Percentiles rank a stretch among this genome's conserved stretches.
These are phyloP conservation scores for Pantherophis guttatus DNA, from an alignment of 2,113 vertebrate genomes.

Conservation along the genomic window DNA sequence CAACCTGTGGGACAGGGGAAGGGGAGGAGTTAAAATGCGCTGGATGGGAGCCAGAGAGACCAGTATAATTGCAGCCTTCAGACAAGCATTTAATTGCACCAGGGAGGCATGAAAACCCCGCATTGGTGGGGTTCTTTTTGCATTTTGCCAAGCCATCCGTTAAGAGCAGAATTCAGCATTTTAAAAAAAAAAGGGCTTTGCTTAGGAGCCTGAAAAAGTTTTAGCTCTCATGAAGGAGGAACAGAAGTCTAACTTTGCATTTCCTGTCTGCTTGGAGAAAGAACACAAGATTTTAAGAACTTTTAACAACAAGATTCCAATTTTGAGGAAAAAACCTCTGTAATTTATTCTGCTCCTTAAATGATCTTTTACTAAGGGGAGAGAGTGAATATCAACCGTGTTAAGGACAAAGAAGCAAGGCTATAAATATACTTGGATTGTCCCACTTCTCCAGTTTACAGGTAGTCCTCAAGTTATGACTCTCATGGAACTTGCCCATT, in stretches of 20 bases:
- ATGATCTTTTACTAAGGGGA: background rate
- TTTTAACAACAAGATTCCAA: background rate
- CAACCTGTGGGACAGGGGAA: constrained; percentile 74
- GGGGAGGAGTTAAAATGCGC: constrained; percentile 12
- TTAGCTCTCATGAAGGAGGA: background rate
- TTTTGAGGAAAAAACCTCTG: too few species aligned
- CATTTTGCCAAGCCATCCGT: background rate
- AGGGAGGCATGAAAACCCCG: background rate
- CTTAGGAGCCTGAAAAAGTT: background rate
- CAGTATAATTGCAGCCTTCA: too few species aligned
- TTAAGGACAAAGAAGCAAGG: background rate
- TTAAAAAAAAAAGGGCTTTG: background rate
- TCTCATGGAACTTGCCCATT: too few species aligned
- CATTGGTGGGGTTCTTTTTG: background rate
- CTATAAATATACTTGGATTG: background rate
- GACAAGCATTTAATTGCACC: background rate
- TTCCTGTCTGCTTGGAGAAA: background rate
- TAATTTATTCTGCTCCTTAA: background rate
- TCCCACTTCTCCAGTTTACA: background rate
- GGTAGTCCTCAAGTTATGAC: too few species aligned
- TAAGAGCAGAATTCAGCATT: background rate
- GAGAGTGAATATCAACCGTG: background rate
- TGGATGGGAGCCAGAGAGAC: background rate
- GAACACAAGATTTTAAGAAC: background rate
- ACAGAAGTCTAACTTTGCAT: background rate